Conservation (phyloP, 2,797 vertebrate species). For the Zenarchopterus dispar region DNA sequence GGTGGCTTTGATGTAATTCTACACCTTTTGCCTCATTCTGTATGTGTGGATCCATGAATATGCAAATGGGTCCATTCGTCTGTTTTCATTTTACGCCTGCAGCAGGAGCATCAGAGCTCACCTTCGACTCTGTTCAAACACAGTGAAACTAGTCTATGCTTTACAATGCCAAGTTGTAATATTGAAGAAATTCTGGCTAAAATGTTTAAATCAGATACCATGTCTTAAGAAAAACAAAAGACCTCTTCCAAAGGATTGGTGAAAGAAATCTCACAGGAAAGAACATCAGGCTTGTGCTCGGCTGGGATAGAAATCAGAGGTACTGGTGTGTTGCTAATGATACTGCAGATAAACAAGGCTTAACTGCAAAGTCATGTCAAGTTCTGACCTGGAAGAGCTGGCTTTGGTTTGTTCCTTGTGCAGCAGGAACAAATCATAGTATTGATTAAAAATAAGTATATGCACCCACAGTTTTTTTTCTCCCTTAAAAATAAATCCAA, state of each 20-base stretch:
- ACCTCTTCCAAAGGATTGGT: too few species aligned
- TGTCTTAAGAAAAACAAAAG: neutral
- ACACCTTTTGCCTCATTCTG: constrained; percentile 15
- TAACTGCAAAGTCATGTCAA: neutral
- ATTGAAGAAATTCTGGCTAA: neutral
- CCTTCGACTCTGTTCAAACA: constrained; percentile 4
- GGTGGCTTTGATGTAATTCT: constrained; percentile 21
- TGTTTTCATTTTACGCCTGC: constrained; percentile 2
- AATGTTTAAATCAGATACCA: neutral
- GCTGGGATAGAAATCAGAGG: neutral
- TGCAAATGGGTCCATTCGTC: constrained; percentile 6
- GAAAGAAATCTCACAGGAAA: neutral
- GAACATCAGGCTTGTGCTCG: neutral
- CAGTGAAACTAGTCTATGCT: neutral
- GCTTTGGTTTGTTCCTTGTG: too few species aligned
- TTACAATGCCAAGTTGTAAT: neutral
- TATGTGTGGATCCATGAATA: constrained; percentile 23
- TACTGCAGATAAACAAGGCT: neutral
- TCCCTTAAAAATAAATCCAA: too few species aligned
- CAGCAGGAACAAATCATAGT: too few species aligned
- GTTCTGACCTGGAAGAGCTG: neutral
- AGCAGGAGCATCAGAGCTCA: constrained; percentile 11
- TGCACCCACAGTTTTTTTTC: too few species aligned
- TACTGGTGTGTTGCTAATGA: neutral
- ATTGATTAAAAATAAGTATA: too few species aligned